Percentiles rank a stretch among this genome's conserved stretches.
phyloP scores from a whole-genome alignment of 2,888 invertebrate species.

The Dione juno region DNA sequence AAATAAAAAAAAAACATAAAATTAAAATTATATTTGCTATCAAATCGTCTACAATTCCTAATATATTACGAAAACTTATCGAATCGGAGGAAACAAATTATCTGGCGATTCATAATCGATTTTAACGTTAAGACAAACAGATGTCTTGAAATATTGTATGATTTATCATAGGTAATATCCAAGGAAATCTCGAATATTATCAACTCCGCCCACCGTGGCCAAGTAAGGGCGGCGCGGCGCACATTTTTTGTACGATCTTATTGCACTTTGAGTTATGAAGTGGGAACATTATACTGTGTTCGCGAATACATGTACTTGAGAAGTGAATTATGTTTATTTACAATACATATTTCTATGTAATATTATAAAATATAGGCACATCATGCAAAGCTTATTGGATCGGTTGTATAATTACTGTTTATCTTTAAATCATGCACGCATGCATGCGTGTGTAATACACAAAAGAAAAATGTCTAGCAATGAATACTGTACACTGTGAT shows the following conservation, averaged over 20 bases:
- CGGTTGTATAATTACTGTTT: not conserved
- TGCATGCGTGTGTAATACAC: no score
- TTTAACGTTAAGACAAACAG: constrained; percentile 40
- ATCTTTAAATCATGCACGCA: not conserved
- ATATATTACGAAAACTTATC: constrained; percentile 14
- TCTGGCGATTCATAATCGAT: constrained; percentile 34
- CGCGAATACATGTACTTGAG: constrained; percentile 29
- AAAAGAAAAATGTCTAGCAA: no score
- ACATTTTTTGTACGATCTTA: constrained; percentile 41
- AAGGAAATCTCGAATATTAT: constrained; percentile 42
- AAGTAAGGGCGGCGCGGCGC: constrained; percentile 42
- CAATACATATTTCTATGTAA: not conserved
- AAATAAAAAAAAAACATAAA: not conserved
- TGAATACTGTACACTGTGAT: no score
- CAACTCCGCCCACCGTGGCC: constrained; percentile 44
- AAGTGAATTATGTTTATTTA: constrained; percentile 19
- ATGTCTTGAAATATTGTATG: constrained; percentile 39
- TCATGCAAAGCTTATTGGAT: not conserved
- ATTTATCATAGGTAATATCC: constrained; percentile 42
- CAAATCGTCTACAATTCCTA: not conserved
- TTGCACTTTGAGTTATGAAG: constrained; percentile 47
- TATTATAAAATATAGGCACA: not conserved
- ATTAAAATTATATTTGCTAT: not conserved
- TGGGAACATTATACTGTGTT: constrained; percentile 43
- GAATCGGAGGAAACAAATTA: constrained; percentile 27